Base-by-base conservation (phyloP, 1,140 invertebrate species). In the Colletes latitarsis region DNA sequence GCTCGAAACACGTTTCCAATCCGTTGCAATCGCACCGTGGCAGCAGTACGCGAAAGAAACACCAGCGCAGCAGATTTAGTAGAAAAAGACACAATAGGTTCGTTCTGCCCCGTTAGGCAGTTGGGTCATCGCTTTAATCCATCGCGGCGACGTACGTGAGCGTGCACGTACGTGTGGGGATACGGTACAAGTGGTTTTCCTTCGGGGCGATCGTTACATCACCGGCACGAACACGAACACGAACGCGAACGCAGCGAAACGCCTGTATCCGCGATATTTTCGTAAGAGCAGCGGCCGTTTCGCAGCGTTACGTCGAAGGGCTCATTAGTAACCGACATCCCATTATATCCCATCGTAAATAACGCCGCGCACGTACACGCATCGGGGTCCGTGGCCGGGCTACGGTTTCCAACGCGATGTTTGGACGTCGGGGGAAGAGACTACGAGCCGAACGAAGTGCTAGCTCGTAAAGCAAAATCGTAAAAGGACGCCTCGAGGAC, bases 241-340 rank as follows among this genome's bases (percentile, higher is more conserved):
- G 64, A 49, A 43, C 8, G 6, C 46, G 64, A 49, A 43, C 8
- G 6, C 46, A 30, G 43, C 43, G 6, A 58, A 52, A 46, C 10
- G 4, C 49, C 49, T 55, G 46, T 73, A 64, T 63, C 49, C 55
- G 55, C 67, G 75, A 81, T 77, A 58, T 89, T 89, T 90, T 83
- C 70, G 60, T 81, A 77, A 82, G 72, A 84, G 71, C 49, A 52
- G 49, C 46, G 79, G 58, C 58, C 43, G 64, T 83, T 78, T 63
- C 72, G 72, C 79, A 43, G 67, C 82, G 84, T 90, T 90, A 84
- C 87, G 87, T 87, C 79, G 81, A 87, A 84, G 81, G 52, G 83
- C 88, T 92, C 91, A 92, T 92, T 91, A 92, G 88, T 90, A 89
- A 84, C 82, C 86, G 90, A 89, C 91, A 89, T 91, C 87, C 88